Evolutionary conservation across 2,888 invertebrate genomes (phyloP).

Genomic region (Cantharis rufa): DNA sequence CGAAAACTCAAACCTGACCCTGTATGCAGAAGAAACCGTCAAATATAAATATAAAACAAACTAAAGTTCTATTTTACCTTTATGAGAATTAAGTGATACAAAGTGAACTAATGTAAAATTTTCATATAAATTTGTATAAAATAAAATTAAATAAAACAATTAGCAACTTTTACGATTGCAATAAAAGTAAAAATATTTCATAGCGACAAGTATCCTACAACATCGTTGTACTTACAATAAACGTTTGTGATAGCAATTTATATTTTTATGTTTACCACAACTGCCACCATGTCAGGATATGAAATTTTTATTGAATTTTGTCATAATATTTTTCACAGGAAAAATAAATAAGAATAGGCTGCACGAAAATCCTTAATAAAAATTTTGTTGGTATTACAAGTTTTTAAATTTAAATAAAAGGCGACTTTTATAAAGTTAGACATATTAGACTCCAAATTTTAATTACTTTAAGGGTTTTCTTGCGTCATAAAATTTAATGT

Average conservation of each 20-base stretch:
- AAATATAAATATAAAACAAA: too few relatives aligned
- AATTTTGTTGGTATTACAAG: not conserved
- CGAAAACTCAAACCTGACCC: too few relatives aligned
- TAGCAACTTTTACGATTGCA: not conserved
- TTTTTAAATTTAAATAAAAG: not conserved
- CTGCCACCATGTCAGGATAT: not conserved
- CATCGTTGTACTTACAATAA: not conserved
- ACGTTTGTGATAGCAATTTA: not conserved
- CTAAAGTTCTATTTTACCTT: too few relatives aligned
- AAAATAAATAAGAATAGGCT: not conserved
- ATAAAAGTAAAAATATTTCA: not conserved
- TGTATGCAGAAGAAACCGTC: too few relatives aligned
- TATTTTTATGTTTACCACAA: not conserved
- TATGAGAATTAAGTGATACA: too few relatives aligned
- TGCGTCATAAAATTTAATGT: slow-evolving; percentile 12
- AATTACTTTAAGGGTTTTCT: not conserved
- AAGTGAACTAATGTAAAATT: too few relatives aligned
- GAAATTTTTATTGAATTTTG: not conserved
- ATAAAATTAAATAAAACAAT: not conserved
- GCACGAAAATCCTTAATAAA: not conserved
- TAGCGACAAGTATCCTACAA: not conserved
- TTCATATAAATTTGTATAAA: too few relatives aligned
- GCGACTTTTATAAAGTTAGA: not conserved
- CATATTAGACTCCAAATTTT: not conserved
- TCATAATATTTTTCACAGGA: not conserved